Percentiles rank a stretch among this genome's conserved stretches.
Conservation (phyloP, 1,140 invertebrate species). For the Drosophila guanche region DNA sequence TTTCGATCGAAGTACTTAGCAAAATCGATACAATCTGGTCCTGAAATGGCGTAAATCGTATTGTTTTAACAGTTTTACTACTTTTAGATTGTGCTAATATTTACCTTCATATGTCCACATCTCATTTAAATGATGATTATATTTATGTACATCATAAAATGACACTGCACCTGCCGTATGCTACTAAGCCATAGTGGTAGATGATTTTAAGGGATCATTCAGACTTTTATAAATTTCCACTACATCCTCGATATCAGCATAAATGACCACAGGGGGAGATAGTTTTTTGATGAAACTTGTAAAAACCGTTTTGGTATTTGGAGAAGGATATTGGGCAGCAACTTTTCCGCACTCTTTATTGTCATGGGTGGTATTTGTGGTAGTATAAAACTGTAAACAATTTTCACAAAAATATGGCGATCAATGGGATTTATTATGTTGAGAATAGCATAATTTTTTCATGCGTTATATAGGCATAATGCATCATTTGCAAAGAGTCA, state of each 20-base stretch:
- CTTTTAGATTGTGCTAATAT: not conserved
- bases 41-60: not conserved
- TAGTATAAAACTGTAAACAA: no score
- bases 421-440: no score
- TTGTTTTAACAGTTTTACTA: no score
- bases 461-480: no score
- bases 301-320: not conserved
- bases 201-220: not conserved
- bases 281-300: not conserved
- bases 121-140: slow-evolving; percentile 1
- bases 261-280: not conserved
- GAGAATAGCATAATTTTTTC: no score
- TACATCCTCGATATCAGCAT: slow-evolving; percentile 11
- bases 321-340: not conserved
- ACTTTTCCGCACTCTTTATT: not conserved
- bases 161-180: slow-evolving; percentile 4
- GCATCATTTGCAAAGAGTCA: no score
- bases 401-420: no score
- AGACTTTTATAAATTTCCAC: not conserved
- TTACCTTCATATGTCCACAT: slow-evolving; percentile 7
- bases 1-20: not conserved
- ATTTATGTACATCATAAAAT: slow-evolving; percentile 9
- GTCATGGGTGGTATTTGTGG: no score
- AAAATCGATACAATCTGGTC: slow-evolving; percentile 1
- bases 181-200: not conserved